A percentile compares a stretch with the other conserved stretches of the same genome.
Conservation (phyloP, 2,113 vertebrate genomes). For the Chelonoidis abingdonii region DNA sequence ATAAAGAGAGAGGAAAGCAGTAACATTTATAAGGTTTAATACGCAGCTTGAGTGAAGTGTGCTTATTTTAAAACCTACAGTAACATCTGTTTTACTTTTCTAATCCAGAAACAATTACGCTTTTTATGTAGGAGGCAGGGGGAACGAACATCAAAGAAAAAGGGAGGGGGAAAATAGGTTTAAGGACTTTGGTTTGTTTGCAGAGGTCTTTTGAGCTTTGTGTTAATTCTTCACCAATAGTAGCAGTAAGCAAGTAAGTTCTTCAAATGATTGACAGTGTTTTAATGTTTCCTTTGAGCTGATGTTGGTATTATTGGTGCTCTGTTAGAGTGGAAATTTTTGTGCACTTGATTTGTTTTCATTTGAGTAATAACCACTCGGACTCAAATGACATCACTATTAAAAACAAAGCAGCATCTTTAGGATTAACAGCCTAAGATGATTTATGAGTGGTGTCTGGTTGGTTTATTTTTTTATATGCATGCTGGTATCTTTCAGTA, state of each 20-base stretch:
- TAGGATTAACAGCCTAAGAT: background rate
- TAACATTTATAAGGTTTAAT: constrained; percentile 24
- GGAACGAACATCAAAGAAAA: background rate
- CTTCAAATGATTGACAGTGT: background rate
- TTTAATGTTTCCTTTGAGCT: background rate
- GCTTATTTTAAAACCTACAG: constrained; percentile 30
- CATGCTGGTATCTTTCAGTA: background rate
- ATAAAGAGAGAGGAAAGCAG: constrained; percentile 29
- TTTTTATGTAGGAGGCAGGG: background rate
- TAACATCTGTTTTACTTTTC: constrained; percentile 53
- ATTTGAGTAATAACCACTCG: background rate
- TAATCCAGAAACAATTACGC: constrained; percentile 11
- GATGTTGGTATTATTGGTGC: background rate
- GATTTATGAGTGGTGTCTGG: background rate
- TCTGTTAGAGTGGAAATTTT: background rate
- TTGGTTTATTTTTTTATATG: background rate
- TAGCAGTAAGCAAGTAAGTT: background rate
- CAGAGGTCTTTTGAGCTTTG: background rate
- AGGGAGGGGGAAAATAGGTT: background rate
- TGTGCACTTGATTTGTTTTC: background rate
- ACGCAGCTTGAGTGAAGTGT: constrained; percentile 9
- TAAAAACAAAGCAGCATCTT: background rate
- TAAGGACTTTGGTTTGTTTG: background rate
- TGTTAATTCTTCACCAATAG: background rate
- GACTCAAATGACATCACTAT: background rate